Base-by-base conservation (phyloP, 2,888 invertebrate genomes). In the Eupelmus urozonus region DNA sequence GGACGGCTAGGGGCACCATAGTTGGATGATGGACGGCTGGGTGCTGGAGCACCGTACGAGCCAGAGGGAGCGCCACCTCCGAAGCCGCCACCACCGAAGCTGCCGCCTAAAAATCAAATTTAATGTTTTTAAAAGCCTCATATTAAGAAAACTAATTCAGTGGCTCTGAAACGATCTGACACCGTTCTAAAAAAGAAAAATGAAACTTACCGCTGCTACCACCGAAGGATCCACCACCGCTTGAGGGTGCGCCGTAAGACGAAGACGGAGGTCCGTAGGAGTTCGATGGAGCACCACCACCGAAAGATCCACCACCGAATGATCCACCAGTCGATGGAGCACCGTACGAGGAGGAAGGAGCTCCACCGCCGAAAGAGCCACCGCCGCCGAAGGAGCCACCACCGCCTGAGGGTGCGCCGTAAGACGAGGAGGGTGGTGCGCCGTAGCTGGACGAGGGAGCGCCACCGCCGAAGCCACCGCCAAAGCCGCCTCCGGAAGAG, bases 401-500 rank as follows among this genome's bases (percentile, higher is more conserved):
- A 59, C 60, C 45, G 55, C 60, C 45, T 51, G 87, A 88, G 18
- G 90, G 90, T 29, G 87, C 85, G 63, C 90, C 91, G 81, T 91
- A 91, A 72, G 84, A 87, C 67, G 89, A 86, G 0, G 87, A 91
- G 0, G 90, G 90, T 25, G n/a, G n/a, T 90, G 90, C 85, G 70
- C 90, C 90, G 74, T 90, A 90, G 76, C 83, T 88, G 79, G 86
- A 82, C 7, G 88, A 87, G 16, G 85, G 84, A 13, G 82, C 67
- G 67, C 85, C 81, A 23, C 85, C 85, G 25, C 85, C 85, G 70
- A 81, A 82, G 11, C 49, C 34, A 2, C 90, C 86, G 16, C 90
- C 89, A 40, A 88, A 71, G 9, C 51, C 93, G 62, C 91, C 92
- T 13, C 92, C 91, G 71, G 91, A 90, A 82, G 92, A 83, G 59